Percentiles rank a stretch among this genome's conserved stretches.
phyloP scores from a whole-genome alignment of 37 sponge, comb jelly and placozoan species.

The Crambe crambe region DNA sequence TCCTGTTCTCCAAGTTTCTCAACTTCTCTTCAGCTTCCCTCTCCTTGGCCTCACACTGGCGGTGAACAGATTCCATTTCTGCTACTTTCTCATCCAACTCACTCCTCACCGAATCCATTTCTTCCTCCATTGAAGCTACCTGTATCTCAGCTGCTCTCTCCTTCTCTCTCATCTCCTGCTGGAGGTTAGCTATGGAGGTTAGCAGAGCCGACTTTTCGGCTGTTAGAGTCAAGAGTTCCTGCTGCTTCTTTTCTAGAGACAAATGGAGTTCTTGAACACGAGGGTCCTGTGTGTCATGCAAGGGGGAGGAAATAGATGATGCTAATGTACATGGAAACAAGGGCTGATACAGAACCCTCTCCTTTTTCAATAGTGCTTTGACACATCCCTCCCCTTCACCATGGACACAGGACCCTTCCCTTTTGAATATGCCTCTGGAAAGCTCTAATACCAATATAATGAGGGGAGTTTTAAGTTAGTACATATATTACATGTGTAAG shows the following conservation, averaged over 20 bases:
- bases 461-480: no score
- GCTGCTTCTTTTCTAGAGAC: neutral
- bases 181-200: neutral
- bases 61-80: neutral
- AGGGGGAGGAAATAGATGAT: no score
- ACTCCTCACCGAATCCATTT: neutral
- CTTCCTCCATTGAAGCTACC: conserved; percentile 9
- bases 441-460: no score
- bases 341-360: no score
- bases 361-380: no score
- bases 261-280: neutral
- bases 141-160: conserved; percentile 1
- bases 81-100: conserved; percentile 14
- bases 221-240: neutral
- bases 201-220: neutral
- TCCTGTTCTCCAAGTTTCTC: neutral
- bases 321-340: no score
- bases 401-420: no score
- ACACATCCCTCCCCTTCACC: no score
- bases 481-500: no score
- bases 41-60: neutral
- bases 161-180: conserved; percentile 14
- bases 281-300: neutral
- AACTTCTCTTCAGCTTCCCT: neutral
- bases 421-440: no score